Evolutionary conservation across 1,140 invertebrate species (phyloP).

Genomic region (Thaumetopoea pityocampa): DNA sequence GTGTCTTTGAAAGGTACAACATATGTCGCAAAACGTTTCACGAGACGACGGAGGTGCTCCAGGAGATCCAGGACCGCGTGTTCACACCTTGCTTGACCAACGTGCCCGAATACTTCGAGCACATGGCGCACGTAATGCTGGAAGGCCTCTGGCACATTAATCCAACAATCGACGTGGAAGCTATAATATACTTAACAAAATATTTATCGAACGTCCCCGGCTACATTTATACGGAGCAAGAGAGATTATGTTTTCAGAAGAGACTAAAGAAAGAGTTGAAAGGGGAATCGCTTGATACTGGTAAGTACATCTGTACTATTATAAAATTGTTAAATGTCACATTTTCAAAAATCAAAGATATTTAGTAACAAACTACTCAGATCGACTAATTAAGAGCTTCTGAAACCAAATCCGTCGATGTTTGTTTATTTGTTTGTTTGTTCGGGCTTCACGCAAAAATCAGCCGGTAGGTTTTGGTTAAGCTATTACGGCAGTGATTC

Average conservation of each 20-base stretch:
- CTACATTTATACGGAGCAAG: constrained; percentile 50
- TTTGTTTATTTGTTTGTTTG: too few relatives aligned
- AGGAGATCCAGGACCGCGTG: constrained; percentile 51
- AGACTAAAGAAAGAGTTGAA: constrained; percentile 30
- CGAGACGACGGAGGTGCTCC: constrained; percentile 64
- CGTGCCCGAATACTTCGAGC: constrained; percentile 70
- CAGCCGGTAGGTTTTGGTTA: too few relatives aligned
- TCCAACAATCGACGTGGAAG: constrained; percentile 45
- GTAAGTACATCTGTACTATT: constrained; percentile 25
- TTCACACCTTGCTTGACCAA: constrained; percentile 60
- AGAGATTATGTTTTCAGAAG: constrained; percentile 36
- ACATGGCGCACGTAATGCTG: constrained; percentile 63
- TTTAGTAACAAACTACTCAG: too few relatives aligned
- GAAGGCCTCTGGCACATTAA: constrained; percentile 66
- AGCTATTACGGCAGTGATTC: too few relatives aligned
- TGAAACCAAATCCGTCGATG: too few relatives aligned
- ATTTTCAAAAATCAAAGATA: too few relatives aligned
- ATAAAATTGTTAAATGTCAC: too few relatives aligned
- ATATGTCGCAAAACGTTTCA: constrained; percentile 66
- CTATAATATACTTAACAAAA: constrained; percentile 45
- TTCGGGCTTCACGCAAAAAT: too few relatives aligned
- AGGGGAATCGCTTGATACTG: constrained; percentile 39
- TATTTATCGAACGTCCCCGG: constrained; percentile 53
- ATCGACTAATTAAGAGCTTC: too few relatives aligned
- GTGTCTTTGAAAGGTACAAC: too few relatives aligned